Evolutionary conservation across 2,797 vertebrate genomes (phyloP).

Genomic region (Ibycter americanus): DNA sequence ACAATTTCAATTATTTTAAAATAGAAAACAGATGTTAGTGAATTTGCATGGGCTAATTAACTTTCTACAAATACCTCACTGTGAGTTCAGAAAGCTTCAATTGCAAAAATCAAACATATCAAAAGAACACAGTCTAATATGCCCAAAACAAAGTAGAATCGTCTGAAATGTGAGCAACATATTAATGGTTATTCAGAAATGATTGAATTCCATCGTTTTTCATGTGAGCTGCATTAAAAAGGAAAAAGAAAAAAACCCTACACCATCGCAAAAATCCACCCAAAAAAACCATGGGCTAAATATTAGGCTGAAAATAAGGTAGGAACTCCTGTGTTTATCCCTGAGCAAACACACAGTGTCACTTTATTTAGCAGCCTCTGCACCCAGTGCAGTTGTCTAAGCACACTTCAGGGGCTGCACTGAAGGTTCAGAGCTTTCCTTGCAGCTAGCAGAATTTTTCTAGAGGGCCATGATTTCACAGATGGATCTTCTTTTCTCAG

Average conservation of each 20-base stretch:
- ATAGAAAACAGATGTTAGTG: slow-evolving; percentile 46
- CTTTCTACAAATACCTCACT: slow-evolving; percentile 52
- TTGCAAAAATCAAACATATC: slow-evolving; percentile 49
- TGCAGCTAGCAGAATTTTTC: background rate
- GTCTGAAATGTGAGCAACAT: slow-evolving; percentile 11
- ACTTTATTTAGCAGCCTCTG: background rate
- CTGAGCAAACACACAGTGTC: background rate
- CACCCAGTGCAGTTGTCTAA: background rate
- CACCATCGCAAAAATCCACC: background rate
- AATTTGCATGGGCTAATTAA: slow-evolving; percentile 39
- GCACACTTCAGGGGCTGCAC: background rate
- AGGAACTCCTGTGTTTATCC: background rate
- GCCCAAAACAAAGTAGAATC: background rate
- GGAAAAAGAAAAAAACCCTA: background rate
- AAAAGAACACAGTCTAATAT: slow-evolving; percentile 23
- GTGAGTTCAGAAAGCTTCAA: slow-evolving; percentile 48
- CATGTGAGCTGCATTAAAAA: background rate
- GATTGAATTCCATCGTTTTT: background rate
- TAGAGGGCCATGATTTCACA: background rate
- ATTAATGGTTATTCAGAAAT: slow-evolving; percentile 22
- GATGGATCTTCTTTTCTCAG: background rate
- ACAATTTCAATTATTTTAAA: slow-evolving; percentile 57
- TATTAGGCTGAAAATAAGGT: background rate
- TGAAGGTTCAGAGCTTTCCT: background rate
- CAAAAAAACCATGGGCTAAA: background rate